A percentile compares a stretch with the other conserved stretches of the same genome.
phyloP scores from a whole-genome alignment of 2,888 invertebrate genomes.

The Prostheceraeus crozeri region DNA sequence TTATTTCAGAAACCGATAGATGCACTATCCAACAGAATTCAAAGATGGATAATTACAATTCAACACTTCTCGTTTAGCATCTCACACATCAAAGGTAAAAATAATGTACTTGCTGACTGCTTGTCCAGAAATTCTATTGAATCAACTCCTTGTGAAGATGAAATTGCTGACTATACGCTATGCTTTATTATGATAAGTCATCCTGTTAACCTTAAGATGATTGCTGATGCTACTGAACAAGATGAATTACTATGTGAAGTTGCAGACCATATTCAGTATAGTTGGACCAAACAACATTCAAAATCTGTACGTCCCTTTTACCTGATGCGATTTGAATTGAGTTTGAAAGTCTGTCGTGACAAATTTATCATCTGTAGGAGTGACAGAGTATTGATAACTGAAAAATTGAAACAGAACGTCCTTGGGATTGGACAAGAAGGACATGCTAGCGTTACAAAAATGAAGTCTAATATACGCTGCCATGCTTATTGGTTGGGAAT shows the following conservation, averaged over 20 bases:
- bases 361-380: too few species aligned
- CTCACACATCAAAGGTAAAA: slow-evolving; percentile 9
- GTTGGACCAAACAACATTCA: background rate
- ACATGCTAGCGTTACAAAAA: slow-evolving; percentile 14
- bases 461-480: slow-evolving; percentile 2
- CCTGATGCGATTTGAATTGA: too few species aligned
- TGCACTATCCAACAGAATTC: background rate
- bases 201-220: background rate
- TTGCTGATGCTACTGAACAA: slow-evolving; percentile 5
- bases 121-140: slow-evolving; percentile 6
- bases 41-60: slow-evolving; percentile 15
- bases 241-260: slow-evolving; percentile 6
- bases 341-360: too few species aligned
- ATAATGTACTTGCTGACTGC: background rate
- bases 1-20: slow-evolving; percentile 18
- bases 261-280: background rate
- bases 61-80: slow-evolving; percentile 4
- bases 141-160: background rate
- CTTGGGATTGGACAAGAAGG: background rate
- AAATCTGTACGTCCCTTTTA: too few species aligned
- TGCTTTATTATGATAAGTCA: slow-evolving; percentile 1
- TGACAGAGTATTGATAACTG: too few species aligned
- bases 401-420: too few species aligned
- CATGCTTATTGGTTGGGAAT: background rate
- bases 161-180: slow-evolving; percentile 7